Evolutionary conservation across 2,888 invertebrate genomes (phyloP), one percentile per base, ranked within the genome.

Genomic region (Drosophila barbarae): DNA sequence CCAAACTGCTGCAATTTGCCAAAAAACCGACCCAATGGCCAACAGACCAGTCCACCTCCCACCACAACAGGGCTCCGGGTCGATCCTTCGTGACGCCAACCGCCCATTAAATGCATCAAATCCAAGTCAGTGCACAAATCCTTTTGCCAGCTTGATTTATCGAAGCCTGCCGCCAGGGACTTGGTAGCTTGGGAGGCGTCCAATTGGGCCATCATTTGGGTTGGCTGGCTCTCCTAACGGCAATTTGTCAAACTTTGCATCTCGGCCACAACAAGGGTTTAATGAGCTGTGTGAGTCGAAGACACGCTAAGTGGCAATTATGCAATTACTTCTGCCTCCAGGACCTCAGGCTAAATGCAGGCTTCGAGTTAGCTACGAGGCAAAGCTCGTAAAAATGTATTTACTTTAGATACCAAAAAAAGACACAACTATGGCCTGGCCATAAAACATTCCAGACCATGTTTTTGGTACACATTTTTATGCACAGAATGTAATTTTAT

Each of bases 1-100:
- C 52, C 69, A 63, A 69, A 55, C 50, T 70, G 61, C 50, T 70
- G 61, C 71, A 72, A 71, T 67, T 74, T 71, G 52, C 61, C 69
- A 66, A 58, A 46, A 46, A 26, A 26, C 26, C 26, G 26, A 26
- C 32, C 32, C 12, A 21, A 32, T 10, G 46, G 46, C 46, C 30
- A 32, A 13, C 32, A 36, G 44, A 12, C 26, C 26, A 30, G 9
- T 9, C 12, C 46, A 26, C 13, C 30, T 26, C n/a, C 38, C 26
- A n/a, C n/a, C 46, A 26, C 60, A 53, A 18, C 60, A 53, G 53
- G 51, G 10, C 30, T 6, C 42, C 8, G 9, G 32, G 5, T 21
- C 15, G 46, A 32, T 35, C 21, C 36, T 36, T 53, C 42, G 60
- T 21, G 38, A 18, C 35, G 61, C 57, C 46, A 60, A 46, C 32